Conservation (phyloP, 1,140 invertebrate species). For the Brachionus manjavacas region DNA sequence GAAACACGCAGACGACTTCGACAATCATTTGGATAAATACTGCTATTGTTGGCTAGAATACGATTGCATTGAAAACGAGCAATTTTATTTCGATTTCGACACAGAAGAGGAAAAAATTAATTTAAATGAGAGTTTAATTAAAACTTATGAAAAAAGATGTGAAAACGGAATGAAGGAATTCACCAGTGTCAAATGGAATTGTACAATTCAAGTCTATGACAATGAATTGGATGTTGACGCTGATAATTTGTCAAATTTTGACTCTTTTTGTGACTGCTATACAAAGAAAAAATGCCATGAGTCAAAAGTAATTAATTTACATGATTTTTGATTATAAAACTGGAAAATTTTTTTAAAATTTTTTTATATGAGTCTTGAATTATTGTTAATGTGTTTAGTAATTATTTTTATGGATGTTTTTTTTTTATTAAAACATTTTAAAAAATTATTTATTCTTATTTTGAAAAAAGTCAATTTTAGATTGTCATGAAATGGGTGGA, state of each 20-base stretch:
- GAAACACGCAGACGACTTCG: background rate
- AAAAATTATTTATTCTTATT: background rate
- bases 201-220: background rate
- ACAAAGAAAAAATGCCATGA: background rate
- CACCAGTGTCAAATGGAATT: background rate
- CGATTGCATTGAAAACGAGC: conserved; percentile 9
- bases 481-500: background rate
- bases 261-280: conserved; percentile 19
- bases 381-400: background rate
- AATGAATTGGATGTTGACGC: background rate
- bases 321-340: background rate
- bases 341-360: background rate
- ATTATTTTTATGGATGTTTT: background rate
- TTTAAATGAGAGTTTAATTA: background rate
- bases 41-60: conserved; percentile 26
- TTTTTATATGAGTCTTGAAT: background rate
- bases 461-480: background rate
- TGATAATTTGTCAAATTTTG: conserved; percentile 5
- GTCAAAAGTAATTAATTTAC: background rate
- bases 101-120: background rate
- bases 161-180: background rate
- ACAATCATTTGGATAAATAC: background rate
- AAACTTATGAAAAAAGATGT: background rate
- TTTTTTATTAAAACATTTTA: background rate
- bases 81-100: conserved; percentile 27